Evolutionary conservation across 2,797 vertebrate species (phyloP), one percentile per base, ranked within the genome.

Genomic region (Myotis pilosus): DNA sequence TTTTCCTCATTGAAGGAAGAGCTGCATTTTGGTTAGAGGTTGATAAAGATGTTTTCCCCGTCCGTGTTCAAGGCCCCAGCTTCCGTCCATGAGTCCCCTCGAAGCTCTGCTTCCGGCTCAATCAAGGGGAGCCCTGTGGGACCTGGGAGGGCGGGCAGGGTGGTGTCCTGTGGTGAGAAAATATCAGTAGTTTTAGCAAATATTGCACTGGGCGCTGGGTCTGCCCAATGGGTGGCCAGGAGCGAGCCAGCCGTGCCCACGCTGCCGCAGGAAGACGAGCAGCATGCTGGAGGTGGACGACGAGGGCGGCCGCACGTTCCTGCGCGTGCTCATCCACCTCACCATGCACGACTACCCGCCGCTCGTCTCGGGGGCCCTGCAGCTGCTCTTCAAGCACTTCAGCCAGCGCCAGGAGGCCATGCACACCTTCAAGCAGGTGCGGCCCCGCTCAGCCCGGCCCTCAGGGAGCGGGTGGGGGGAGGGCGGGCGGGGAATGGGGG

Each of bases 321-420:
- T 99, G 84, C 98, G 99, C 0, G 99, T 99, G 53, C 98, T 99
- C 89, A 98, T 98, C 95, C 99, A 99, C 97, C 99, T 99, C 96
- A 99, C 99, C 30, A 99, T 99, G 99, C 99, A 99, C 0, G 98
- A 99, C 96, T 99, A 99, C 23, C 98, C 99, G 0, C 99, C 99
- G 0, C 98, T 99, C 92, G 98, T 99, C 95, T 99, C 99, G 0
- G 99, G 99, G 30, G 99, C 99, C 8, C 98, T 99, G 97, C 99
- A 99, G 97, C 99, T 99, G 92, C 99, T 99, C 92, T 99, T 99
- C 98, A 99, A 99, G 97, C 99, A 99, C 98, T 99, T 99, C 98
- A 99, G 99, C 98, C 99, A 99, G 98, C 99, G 99, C 96, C 99
- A 99, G 98, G 99, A 99, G 95, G 98, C 99, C 91, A 98, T 99